A percentile compares a stretch with the other conserved stretches of the same genome.
Conservation (phyloP, 1,140 invertebrate species). For the Eupristina koningsbergeri region DNA sequence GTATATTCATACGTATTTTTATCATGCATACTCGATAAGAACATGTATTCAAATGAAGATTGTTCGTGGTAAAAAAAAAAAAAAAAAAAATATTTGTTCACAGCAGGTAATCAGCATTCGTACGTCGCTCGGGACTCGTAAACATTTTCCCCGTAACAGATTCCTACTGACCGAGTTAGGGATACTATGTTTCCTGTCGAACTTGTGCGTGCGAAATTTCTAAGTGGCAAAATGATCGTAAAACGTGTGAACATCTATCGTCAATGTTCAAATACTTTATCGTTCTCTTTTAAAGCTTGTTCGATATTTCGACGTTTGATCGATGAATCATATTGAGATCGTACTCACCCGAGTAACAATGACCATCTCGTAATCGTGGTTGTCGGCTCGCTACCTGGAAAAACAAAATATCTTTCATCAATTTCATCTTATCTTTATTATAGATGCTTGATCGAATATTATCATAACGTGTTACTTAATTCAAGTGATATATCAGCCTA, state of each 20-base stretch:
- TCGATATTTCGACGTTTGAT: background rate
- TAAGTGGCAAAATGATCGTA: constrained; percentile 15
- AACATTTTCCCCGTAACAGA: constrained; percentile 68
- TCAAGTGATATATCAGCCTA: too few species aligned
- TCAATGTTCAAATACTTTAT: background rate
- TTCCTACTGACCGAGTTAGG: constrained; percentile 69
- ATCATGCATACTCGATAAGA: background rate
- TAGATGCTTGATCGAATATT: background rate
- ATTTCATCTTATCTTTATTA: background rate
- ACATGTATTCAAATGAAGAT: background rate
- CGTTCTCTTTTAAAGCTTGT: background rate
- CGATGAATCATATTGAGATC: background rate
- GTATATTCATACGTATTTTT: background rate
- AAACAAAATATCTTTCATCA: constrained; percentile 32
- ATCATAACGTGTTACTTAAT: background rate
- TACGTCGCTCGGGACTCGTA: background rate
- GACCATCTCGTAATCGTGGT: constrained; percentile 76
- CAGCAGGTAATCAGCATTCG: constrained; percentile 31
- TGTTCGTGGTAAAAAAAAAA: background rate
- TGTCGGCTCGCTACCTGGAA: constrained; percentile 68
- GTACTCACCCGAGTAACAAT: constrained; percentile 80
- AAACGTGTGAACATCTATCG: background rate
- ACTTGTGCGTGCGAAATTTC: constrained; percentile 35
- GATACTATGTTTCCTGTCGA: background rate
- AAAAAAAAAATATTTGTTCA: constrained; percentile 33